phyloP scores from a whole-genome alignment of 2,113 vertebrate genomes.

The Chlamydotis undulata region DNA sequence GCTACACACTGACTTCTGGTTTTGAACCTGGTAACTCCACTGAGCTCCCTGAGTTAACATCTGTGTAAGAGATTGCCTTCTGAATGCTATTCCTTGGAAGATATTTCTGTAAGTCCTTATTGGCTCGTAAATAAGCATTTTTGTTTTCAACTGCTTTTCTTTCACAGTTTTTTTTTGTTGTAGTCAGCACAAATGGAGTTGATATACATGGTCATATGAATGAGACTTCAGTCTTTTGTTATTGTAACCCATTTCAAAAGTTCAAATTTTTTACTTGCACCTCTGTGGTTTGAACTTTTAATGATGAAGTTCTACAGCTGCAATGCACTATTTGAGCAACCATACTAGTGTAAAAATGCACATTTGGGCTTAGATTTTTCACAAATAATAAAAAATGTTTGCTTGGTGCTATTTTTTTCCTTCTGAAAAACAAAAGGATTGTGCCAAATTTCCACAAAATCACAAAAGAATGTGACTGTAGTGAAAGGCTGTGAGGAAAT shows the following conservation, averaged over 20 bases:
- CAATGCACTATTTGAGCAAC: background rate
- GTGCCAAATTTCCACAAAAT: background rate
- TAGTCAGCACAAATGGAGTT: background rate
- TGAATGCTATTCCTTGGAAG: background rate
- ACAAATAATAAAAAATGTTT: background rate
- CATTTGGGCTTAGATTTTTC: background rate
- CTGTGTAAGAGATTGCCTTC: background rate
- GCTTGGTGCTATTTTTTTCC: background rate
- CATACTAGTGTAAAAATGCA: background rate
- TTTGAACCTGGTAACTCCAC: background rate
- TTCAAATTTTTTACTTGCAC: background rate
- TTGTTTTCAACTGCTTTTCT: background rate
- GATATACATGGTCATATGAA: background rate
- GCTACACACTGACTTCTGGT: accelerated
- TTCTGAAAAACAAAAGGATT: background rate
- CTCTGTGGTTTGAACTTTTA: background rate
- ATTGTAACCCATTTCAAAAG: background rate
- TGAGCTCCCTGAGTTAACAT: background rate
- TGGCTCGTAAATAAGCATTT: background rate
- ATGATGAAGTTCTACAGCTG: background rate
- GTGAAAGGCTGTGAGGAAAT: background rate
- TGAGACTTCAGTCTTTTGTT: background rate
- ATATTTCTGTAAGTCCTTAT: background rate
- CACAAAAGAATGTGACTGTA: background rate
- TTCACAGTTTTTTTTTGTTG: background rate